A percentile compares a stretch with the other conserved stretches of the same genome.
These are phyloP conservation scores for Lacanobia oleracea DNA, from an alignment of 2,888 invertebrate genomes.

Conservation along the genomic window DNA sequence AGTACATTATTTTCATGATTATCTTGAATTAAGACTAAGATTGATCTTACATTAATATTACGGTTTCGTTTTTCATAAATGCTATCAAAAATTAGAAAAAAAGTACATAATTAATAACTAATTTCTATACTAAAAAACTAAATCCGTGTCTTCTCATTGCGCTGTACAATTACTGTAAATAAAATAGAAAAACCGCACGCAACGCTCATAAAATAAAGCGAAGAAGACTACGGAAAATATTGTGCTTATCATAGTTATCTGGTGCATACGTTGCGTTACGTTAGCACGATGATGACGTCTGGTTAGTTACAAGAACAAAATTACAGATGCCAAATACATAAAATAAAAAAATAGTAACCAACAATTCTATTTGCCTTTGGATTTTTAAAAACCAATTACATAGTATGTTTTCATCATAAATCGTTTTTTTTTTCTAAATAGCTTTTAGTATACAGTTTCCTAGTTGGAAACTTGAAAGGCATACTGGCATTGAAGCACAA, in stretches of 20 bases:
- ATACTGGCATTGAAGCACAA: conserved; percentile 19
- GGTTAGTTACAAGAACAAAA: conserved; percentile 6
- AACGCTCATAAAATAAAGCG: conserved; percentile 11
- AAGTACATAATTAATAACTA: conserved; percentile 42
- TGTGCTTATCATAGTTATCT: conserved; percentile 48
- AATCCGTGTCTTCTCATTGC: conserved; percentile 26
- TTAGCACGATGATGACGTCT: conserved; percentile 1
- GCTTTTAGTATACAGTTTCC: conserved; percentile 3
- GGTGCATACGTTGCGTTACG: conserved; percentile 21
- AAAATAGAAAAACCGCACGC: conserved; percentile 17
- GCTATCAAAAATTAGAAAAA: conserved; percentile 67
- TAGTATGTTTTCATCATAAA: conserved; percentile 8
- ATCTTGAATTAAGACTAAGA: conserved; percentile 59
- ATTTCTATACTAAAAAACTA: conserved; percentile 48
- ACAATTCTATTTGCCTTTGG: conserved; percentile 10
- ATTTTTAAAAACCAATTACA: conserved; percentile 9
- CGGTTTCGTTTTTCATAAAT: conserved; percentile 68
- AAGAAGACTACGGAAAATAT: conserved; percentile 41
- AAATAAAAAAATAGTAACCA: neutral
- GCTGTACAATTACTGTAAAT: conserved; percentile 17
- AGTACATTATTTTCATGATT: conserved; percentile 56
- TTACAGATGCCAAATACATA: conserved; percentile 20
- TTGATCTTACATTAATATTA: conserved; percentile 61
- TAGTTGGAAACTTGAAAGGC: conserved; percentile 14
- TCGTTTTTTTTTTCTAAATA: neutral